A percentile compares a stretch with the other conserved stretches of the same genome.
phyloP scores from a whole-genome alignment of 1,140 invertebrate species.

The Cardiocondyla obscurior region DNA sequence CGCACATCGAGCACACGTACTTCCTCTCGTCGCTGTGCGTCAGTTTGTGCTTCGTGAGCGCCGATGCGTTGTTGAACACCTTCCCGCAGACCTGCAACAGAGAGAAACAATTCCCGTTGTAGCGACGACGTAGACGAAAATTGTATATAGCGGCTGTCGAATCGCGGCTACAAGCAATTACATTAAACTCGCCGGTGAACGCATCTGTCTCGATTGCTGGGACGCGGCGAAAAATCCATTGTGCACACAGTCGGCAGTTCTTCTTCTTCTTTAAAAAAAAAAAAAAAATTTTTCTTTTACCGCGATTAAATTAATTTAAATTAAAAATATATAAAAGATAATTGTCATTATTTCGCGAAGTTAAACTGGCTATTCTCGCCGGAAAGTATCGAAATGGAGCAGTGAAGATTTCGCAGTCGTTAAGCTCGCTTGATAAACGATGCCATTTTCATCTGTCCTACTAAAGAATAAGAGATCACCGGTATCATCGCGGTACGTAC shows the following conservation, averaged over 20 bases:
- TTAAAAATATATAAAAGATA: not conserved
- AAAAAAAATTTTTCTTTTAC: no score
- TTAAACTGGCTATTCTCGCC: constrained; percentile 26
- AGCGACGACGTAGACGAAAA: constrained; percentile 9
- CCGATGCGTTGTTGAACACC: constrained; percentile 98
- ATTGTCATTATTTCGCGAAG: not conserved
- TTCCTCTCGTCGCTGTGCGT: constrained; percentile 99
- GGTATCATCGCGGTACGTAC: constrained; percentile 11
- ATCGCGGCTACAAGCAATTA: constrained; percentile 17
- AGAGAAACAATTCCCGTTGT: constrained; percentile 49
- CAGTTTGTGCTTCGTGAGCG: constrained; percentile 98
- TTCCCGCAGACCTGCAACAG: constrained; percentile 94
- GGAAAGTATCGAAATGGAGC: constrained; percentile 3
- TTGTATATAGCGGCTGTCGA: not conserved
- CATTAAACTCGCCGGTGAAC: not conserved
- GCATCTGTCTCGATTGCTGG: not conserved
- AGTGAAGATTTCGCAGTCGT: not conserved
- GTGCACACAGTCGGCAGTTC: not conserved
- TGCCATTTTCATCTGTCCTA: constrained; percentile 7
- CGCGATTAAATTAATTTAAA: no score
- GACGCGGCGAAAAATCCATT: not conserved
- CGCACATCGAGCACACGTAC: constrained; percentile 97
- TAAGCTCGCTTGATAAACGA: constrained; percentile 24
- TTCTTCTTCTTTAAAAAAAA: not conserved
- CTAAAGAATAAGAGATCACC: constrained; percentile 36